A percentile compares a stretch with the other conserved stretches of the same genome.
phyloP scores from a whole-genome alignment of 1,140 invertebrate species.

The Episyrphus balteatus region DNA sequence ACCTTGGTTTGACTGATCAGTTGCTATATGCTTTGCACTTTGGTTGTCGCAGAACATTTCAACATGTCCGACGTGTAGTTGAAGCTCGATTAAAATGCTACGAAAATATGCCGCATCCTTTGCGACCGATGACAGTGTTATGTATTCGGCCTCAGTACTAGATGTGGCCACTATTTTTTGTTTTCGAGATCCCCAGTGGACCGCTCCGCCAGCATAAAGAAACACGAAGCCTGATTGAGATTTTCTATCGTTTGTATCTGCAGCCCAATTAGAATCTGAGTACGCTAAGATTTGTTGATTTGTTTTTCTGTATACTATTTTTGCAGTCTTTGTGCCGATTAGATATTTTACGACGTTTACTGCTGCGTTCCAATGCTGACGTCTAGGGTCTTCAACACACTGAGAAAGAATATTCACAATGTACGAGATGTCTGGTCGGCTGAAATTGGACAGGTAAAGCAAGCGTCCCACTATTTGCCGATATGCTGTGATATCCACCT shows the following conservation, averaged over 20 bases:
- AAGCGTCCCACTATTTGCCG: constrained; percentile 30
- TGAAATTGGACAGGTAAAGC: constrained; percentile 23
- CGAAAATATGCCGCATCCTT: constrained; percentile 32
- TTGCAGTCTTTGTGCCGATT: constrained; percentile 18
- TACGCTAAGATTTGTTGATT: constrained; percentile 15
- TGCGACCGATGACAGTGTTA: constrained; percentile 25
- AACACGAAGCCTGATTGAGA: constrained; percentile 24
- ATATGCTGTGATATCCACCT: constrained; percentile 10
- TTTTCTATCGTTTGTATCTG: constrained; percentile 15
- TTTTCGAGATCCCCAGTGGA: constrained; percentile 26
- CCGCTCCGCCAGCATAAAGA: constrained; percentile 19
- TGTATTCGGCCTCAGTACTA: constrained; percentile 36
- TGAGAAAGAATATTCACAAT: constrained; percentile 24
- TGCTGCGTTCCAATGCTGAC: constrained; percentile 23
- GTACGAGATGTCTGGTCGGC: constrained; percentile 36
- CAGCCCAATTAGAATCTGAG: constrained; percentile 5
- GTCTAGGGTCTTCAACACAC: constrained; percentile 13
- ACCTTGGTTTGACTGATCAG: constrained; percentile 19
- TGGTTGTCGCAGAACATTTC: constrained; percentile 6
- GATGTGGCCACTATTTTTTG: constrained; percentile 29
- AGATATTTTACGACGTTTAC: constrained; percentile 35
- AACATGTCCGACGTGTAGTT: not conserved
- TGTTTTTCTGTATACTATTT: constrained; percentile 3
- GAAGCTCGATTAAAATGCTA: constrained; percentile 6
- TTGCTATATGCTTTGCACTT: constrained; percentile 19